Evolutionary conservation across 2,797 vertebrate species (phyloP).

Genomic region (Scarus forsteni): DNA sequence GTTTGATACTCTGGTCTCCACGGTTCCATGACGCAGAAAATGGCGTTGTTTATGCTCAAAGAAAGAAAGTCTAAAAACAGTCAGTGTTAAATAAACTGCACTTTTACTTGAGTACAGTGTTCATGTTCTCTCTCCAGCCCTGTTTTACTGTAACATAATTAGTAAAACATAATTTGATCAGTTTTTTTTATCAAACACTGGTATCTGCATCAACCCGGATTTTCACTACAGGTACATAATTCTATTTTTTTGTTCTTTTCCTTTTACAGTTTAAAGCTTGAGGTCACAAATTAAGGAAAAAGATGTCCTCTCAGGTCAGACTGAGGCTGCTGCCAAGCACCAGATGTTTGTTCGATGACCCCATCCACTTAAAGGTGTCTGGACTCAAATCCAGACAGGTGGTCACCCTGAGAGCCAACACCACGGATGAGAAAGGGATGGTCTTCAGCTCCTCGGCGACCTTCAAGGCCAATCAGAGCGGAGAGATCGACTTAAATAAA

Average conservation of each 20-base stretch:
- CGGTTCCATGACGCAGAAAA: too few relatives aligned
- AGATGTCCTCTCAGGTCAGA: constrained; percentile 56
- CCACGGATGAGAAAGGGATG: constrained; percentile 79
- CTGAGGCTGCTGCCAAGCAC: constrained; percentile 59
- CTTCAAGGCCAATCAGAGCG: constrained; percentile 75
- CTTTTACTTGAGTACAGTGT: neutral
- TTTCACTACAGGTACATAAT: neutral
- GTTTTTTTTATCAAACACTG: too few relatives aligned
- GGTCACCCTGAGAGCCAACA: constrained; percentile 76
- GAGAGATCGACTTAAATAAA: constrained; percentile 76
- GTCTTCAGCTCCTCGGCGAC: constrained; percentile 77
- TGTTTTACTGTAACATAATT: neutral
- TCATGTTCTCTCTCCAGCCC: neutral
- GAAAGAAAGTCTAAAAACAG: too few relatives aligned
- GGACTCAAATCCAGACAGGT: constrained; percentile 78
- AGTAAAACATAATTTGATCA: too few relatives aligned
- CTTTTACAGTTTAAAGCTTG: neutral
- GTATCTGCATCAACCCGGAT: too few relatives aligned
- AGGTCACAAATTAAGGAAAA: neutral
- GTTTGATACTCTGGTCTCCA: too few relatives aligned
- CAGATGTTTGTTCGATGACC: constrained; percentile 70
- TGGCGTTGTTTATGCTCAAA: too few relatives aligned
- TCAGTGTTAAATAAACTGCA: too few relatives aligned
- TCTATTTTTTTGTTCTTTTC: neutral
- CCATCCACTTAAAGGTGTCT: constrained; percentile 73